Conservation (phyloP, 1,140 invertebrate species). For the Oscheius sp. region DNA sequence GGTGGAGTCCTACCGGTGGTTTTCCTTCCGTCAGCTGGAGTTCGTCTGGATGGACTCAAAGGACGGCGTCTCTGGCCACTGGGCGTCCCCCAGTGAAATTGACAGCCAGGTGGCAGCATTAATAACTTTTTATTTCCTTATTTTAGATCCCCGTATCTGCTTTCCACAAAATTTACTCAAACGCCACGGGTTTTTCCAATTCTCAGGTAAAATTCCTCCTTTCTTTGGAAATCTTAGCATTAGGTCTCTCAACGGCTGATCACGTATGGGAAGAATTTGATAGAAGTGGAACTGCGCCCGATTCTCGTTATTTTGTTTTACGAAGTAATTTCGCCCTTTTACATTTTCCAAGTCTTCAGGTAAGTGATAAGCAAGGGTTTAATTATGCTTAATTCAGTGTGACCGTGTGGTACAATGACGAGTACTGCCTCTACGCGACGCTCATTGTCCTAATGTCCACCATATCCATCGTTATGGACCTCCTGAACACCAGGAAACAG, state of each 20-base stretch:
- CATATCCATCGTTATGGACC: slow-evolving; percentile 73
- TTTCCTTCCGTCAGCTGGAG: slow-evolving; percentile 39
- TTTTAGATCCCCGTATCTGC: neutral
- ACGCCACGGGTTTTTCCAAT: slow-evolving; percentile 16
- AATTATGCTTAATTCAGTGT: slow-evolving; percentile 48
- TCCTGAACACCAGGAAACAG: slow-evolving; percentile 68
- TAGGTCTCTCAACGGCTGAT: slow-evolving; percentile 34
- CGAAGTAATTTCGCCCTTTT: slow-evolving; percentile 81
- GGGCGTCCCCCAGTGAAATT: slow-evolving; percentile 17
- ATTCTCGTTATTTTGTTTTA: slow-evolving; percentile 53
- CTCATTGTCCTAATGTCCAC: slow-evolving; percentile 83
- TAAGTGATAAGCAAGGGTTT: slow-evolving; percentile 67
- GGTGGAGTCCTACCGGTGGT: slow-evolving; percentile 24
- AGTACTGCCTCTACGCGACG: slow-evolving; percentile 76
- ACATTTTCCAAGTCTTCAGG: slow-evolving; percentile 83
- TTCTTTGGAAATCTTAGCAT: too few species aligned
- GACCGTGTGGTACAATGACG: slow-evolving; percentile 60
- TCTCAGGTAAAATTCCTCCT: too few species aligned
- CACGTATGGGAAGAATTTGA: slow-evolving; percentile 53
- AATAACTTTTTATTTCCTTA: neutral
- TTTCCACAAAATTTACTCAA: neutral
- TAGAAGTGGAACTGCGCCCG: slow-evolving; percentile 59
- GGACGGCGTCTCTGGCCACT: slow-evolving; percentile 8
- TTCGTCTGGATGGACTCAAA: slow-evolving; percentile 8
- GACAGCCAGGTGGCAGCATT: neutral